These are phyloP conservation scores for Chamaea fasciata DNA, from an alignment of 2,113 vertebrate genomes.

Conservation along the genomic window DNA sequence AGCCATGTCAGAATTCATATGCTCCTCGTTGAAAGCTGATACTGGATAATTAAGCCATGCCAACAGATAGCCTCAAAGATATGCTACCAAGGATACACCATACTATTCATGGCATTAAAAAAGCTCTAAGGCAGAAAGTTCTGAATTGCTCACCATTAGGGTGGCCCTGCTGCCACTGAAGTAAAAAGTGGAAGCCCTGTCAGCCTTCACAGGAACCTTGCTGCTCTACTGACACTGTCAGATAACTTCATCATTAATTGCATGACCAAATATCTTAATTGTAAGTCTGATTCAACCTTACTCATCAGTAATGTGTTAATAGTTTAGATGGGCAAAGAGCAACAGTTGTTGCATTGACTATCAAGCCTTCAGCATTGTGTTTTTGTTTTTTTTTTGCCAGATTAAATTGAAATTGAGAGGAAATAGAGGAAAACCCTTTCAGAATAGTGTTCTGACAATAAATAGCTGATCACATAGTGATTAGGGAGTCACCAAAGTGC, in stretches of 20 bases:
- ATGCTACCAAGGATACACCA: constrained; percentile 19
- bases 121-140: background rate
- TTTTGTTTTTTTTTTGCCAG: background rate
- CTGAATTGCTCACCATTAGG: background rate
- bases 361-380: background rate
- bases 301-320: background rate
- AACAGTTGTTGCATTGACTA: background rate
- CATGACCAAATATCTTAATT: constrained; percentile 26
- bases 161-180: background rate
- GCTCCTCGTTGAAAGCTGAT: constrained; percentile 2
- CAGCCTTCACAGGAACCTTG: background rate
- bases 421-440: background rate
- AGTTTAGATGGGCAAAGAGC: background rate
- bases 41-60: constrained; percentile 15
- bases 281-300: constrained; percentile 23
- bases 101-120: constrained; percentile 8
- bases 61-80: constrained; percentile 33
- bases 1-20: constrained; percentile 11
- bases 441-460: background rate
- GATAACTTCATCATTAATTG: constrained; percentile 14
- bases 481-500: background rate
- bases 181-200: background rate
- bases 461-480: background rate
- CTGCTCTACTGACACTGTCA: background rate
- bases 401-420: background rate